Percentiles rank a stretch among this genome's conserved stretches.
phyloP scores from a whole-genome alignment of 2,113 vertebrate genomes.

The Chaenogobius annularis region DNA sequence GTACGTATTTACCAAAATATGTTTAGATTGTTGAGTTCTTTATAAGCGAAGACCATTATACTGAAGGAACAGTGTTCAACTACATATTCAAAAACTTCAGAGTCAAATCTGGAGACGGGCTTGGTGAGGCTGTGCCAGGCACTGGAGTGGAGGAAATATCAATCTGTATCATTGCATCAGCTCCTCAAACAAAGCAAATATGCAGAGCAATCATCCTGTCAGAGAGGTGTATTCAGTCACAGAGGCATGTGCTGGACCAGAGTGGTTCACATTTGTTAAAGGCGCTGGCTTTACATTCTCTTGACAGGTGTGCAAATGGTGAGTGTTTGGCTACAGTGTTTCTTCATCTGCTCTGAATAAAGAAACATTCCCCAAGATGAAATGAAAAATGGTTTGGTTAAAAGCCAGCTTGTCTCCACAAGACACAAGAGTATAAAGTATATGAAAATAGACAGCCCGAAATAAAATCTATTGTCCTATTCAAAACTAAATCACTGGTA shows the following conservation, averaged over 20 bases:
- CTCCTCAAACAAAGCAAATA: conserved; percentile 29
- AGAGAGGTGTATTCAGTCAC: neutral
- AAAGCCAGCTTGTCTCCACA: neutral
- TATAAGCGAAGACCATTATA: neutral
- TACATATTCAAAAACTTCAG: too few relatives aligned
- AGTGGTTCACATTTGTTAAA: too few relatives aligned
- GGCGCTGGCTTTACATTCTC: conserved; percentile 26
- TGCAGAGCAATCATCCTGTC: conserved; percentile 27
- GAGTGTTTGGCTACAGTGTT: conserved; percentile 10
- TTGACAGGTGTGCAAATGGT: conserved; percentile 31
- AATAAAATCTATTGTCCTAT: too few relatives aligned
- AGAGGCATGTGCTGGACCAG: too few relatives aligned
- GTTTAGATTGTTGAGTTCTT: neutral
- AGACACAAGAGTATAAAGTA: neutral
- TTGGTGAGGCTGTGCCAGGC: neutral
- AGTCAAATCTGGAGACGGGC: neutral
- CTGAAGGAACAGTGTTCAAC: neutral
- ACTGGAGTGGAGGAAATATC: conserved; percentile 12
- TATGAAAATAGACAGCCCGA: too few relatives aligned
- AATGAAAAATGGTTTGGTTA: neutral
- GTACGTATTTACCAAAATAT: too few relatives aligned
- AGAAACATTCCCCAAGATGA: neutral
- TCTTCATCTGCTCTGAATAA: conserved; percentile 25
- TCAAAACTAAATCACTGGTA: too few relatives aligned
- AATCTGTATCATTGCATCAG: conserved; percentile 31